Base-by-base conservation (phyloP, 2,797 vertebrate genomes). In the Myotis planiceps region DNA sequence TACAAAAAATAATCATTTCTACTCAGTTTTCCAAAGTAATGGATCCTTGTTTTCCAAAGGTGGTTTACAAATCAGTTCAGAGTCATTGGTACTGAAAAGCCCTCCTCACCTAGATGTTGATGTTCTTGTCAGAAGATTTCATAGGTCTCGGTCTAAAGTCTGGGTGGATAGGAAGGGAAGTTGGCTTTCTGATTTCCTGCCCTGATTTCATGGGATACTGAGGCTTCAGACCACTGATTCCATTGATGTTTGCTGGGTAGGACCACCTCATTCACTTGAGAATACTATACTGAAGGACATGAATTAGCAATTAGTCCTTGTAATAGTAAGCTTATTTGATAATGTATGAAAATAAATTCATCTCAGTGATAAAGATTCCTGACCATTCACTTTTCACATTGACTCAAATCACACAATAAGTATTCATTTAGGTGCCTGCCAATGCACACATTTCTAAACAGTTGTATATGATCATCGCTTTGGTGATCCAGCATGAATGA, bases 271-370 rank as follows among this genome's bases (percentile, higher is more conserved):
- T 85, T 94, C 10, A 81, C 68, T 51, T 66, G 51, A 47, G n/a
- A 90, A 68, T 69, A 68, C 19, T 75, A 9, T 53, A 49, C 37
- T 92, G 76, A 76, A 42, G 51, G 15, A 76, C 34, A n/a, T 65
- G 27, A 81, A 65, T 65, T 60, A 68, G 42, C 72, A 65, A 60
- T 49, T 8, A 13, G 5, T 69, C 15, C 47, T 16, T 95, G 1
- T 76, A 66, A 81, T 76, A 42, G 69, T 92, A 75, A 80, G 37
- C 39, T 88, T n/a, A 19, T 84, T 80, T 71, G 60, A 76, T 81
- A 92, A 85, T 82, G 63, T 68, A 68, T 92, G 49, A 89, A 95
- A 93, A 92, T 69, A 91, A 93, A 84, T 84, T 12, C 16, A 53
- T 93, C 55, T 96, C 85, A 87, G 18, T n/a, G 23, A 39, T 80